phyloP scores from a whole-genome alignment of 2,113 vertebrate genomes.

The Elanus axillaris region DNA sequence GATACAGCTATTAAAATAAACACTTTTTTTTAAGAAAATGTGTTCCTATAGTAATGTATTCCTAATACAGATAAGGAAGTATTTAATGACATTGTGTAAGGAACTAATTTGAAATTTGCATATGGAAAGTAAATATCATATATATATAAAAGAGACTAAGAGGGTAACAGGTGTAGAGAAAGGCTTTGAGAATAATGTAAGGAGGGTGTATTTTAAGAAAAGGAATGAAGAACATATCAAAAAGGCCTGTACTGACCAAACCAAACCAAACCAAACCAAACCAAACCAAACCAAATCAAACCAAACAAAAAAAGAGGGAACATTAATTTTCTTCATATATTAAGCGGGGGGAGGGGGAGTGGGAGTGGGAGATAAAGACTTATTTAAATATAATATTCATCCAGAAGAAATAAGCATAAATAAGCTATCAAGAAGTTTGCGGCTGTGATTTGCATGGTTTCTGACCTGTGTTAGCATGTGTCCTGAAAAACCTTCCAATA shows the following conservation, averaged over 20 bases:
- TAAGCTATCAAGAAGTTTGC: background rate
- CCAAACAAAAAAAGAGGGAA: background rate
- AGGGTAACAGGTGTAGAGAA: background rate
- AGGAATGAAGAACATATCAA: background rate
- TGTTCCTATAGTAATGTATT: background rate
- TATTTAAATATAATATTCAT: background rate
- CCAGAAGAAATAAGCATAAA: background rate
- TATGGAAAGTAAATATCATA: background rate
- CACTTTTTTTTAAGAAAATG: background rate
- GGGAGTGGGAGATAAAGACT: background rate
- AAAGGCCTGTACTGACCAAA: background rate
- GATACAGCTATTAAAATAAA: background rate
- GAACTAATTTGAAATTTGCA: background rate
- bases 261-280: background rate
- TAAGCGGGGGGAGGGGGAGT: too few relatives aligned
- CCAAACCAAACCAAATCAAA: background rate
- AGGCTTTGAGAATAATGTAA: background rate
- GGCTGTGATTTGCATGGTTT: background rate
- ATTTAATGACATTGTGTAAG: background rate
- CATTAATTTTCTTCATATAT: background rate
- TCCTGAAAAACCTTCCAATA: background rate
- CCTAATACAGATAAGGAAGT: background rate
- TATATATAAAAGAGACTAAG: background rate
- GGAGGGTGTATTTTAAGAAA: background rate
- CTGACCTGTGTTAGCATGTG: background rate